Evolutionary conservation across 2,113 vertebrate genomes (phyloP).

Genomic region (Penelope pileata): DNA sequence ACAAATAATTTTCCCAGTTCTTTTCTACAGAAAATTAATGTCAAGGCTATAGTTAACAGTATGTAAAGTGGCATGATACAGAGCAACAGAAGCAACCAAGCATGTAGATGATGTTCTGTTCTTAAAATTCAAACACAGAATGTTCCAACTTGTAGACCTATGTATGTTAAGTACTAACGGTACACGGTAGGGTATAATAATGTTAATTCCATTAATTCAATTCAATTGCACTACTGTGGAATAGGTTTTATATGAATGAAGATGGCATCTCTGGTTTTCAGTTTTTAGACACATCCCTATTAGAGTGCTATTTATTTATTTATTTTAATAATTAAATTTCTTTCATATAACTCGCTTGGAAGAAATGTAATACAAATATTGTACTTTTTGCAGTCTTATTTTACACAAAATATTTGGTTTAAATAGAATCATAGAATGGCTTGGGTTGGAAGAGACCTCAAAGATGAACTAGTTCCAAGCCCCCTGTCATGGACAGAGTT

Average conservation of each 20-base stretch:
- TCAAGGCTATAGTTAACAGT: background rate
- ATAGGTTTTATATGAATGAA: background rate
- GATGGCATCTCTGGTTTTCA: background rate
- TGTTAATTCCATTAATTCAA: background rate
- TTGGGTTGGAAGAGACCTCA: no score
- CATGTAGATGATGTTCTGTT: background rate
- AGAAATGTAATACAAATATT: background rate
- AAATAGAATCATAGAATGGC: no score
- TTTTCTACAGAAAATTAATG: constrained; percentile 11
- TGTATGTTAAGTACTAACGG: background rate
- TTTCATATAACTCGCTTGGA: background rate
- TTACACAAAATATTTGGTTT: background rate
- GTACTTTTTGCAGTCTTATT: background rate
- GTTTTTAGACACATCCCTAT: background rate
- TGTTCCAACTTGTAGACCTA: background rate
- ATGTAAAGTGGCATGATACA: background rate
- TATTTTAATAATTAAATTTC: background rate
- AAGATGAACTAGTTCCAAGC: no score
- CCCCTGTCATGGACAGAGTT: no score
- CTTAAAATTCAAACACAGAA: background rate
- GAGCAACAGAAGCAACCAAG: background rate
- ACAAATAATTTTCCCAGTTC: background rate
- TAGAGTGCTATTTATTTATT: background rate
- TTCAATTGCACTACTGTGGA: background rate
- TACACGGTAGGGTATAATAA: background rate